Conservation (phyloP, 1,140 invertebrate genomes). For the Stenopsyche tienmushanensis region DNA sequence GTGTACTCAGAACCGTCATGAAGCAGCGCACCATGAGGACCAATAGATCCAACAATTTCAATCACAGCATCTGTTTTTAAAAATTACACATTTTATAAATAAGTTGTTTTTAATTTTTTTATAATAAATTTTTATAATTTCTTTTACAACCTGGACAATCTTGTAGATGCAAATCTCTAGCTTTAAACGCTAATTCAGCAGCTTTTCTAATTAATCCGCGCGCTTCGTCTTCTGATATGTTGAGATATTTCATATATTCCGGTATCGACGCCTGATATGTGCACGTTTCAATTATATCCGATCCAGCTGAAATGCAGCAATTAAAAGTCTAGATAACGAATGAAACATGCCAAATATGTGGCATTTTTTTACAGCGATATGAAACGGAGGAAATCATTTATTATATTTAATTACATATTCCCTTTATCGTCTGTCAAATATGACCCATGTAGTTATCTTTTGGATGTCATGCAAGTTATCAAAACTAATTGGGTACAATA, state of each 20-base stretch:
- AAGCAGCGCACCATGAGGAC: slow-evolving; percentile 66
- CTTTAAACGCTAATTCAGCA: slow-evolving; percentile 50
- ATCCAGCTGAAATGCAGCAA: slow-evolving; percentile 56
- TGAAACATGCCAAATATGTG: no score
- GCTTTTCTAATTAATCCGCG: slow-evolving; percentile 54
- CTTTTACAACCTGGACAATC: slow-evolving; percentile 33
- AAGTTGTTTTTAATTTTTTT: neutral
- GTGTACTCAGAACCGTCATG: slow-evolving; percentile 69
- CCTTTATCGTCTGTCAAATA: no score
- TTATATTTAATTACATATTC: no score
- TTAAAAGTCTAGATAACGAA: no score
- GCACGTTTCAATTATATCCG: slow-evolving; percentile 61
- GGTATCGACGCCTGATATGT: slow-evolving; percentile 65
- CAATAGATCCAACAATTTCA: slow-evolving; percentile 62
- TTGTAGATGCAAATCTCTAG: slow-evolving; percentile 38
- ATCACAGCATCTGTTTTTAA: slow-evolving; percentile 30
- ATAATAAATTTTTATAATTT: neutral
- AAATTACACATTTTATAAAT: neutral
- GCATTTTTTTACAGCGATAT: no score
- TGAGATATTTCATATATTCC: slow-evolving; percentile 57
- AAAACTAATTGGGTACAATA: no score
- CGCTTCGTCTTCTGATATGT: slow-evolving; percentile 50
- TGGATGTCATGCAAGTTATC: no score
- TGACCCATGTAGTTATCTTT: no score
- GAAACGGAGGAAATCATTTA: no score